Base-by-base conservation (phyloP, 2,888 invertebrate genomes). In the Oscheius sp. region DNA sequence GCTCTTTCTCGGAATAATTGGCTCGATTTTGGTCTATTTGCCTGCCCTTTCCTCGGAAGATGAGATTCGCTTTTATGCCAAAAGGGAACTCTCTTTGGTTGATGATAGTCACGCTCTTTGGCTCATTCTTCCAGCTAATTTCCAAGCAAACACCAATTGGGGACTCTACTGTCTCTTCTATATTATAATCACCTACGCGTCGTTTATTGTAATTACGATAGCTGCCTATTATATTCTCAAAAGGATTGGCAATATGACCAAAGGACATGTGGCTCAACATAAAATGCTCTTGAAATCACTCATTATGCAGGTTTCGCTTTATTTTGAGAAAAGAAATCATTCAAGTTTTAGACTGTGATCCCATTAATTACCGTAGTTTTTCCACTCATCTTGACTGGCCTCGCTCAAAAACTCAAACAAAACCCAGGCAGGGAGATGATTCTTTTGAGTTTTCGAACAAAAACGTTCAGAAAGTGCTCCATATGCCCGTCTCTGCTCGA, bases 371-470 rank as follows among this genome's bases (percentile, higher is more conserved):
- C 65, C n/a, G 31, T 65, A 3, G 33, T 65, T 12, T 65, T 65
- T 25, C 65, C 65, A 12, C 31, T 65, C 3, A n/a, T 65, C 3
- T 20, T 65, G 10, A 33, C 39, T 12, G 65, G 65, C 27, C 12
- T 57, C n/a, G 65, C 65, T n/a, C 65, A 65, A 23, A 29, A 65
- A 39, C 52, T 65, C 2, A 65, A 65, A 23, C 65, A 65, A 29
- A 25, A 65, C 10, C 55, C 55, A 50, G 48, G 65, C 52, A 23
- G n/a, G 46, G n/a, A n/a, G n/a, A n/a, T n/a, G n/a, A n/a, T n/a
- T 52, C 3, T 5, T 31, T 17, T 33, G 23, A 6, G 3, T 48
- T 31, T 34, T 20, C 1, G 10, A 31, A 27, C 6, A 50, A 27
- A 31, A 65, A 20, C 3, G 3, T 31, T 52, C 39, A 65, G 65